Evolutionary conservation across 2,888 invertebrate species (phyloP).

Genomic region (Hydrotaea diabolus): DNA sequence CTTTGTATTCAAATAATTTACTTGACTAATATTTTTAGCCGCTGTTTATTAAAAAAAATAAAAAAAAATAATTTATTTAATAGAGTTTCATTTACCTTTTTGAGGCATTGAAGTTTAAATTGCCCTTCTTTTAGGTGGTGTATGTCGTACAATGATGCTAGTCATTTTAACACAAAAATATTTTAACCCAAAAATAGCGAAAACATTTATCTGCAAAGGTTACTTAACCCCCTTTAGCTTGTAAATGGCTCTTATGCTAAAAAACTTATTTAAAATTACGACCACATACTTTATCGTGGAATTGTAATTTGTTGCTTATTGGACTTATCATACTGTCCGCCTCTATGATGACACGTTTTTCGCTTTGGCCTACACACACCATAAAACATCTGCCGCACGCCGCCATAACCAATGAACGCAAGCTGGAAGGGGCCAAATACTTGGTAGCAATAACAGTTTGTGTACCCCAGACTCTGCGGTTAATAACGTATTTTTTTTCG

Average conservation of each 20-base stretch:
- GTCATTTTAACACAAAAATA: too few species aligned
- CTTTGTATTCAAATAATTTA: too few species aligned
- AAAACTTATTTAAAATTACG: background rate
- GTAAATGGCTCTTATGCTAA: background rate
- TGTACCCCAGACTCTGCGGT: background rate
- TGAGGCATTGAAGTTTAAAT: too few species aligned
- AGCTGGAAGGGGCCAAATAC: slow-evolving; percentile 32
- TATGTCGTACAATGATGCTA: too few species aligned
- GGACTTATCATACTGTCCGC: background rate
- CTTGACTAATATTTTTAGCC: too few species aligned
- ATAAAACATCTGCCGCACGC: too few species aligned
- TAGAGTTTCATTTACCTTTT: too few species aligned
- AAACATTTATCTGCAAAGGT: too few species aligned
- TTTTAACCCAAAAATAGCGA: too few species aligned
- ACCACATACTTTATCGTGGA: background rate
- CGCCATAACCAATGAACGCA: background rate
- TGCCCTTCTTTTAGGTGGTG: too few species aligned
- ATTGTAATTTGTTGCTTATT: background rate
- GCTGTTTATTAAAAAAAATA: too few species aligned
- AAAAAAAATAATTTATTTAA: too few species aligned
- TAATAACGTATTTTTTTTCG: background rate
- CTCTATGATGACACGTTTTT: background rate
- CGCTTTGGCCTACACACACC: background rate
- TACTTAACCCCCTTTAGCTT: background rate
- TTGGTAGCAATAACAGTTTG: slow-evolving; percentile 8